Conservation (phyloP, 2,888 invertebrate genomes). For the Diaperis boleti region DNA sequence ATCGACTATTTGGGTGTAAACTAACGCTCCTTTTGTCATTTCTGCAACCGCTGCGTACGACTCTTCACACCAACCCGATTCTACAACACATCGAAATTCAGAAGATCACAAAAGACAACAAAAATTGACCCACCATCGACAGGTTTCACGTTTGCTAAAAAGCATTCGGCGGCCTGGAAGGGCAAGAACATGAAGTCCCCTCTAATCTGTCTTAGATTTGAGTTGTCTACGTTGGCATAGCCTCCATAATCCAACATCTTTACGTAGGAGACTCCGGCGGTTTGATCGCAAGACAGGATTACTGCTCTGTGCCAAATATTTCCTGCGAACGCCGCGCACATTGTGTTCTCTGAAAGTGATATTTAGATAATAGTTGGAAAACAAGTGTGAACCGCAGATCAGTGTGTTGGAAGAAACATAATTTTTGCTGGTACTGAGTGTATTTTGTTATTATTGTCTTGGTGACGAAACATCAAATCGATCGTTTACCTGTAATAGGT, state of each 20-base stretch:
- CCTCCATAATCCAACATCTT: constrained; percentile 97
- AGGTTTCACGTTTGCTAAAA: constrained; percentile 89
- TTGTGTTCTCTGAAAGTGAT: constrained; percentile 77
- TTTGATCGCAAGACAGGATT: constrained; percentile 75
- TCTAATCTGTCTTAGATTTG: constrained; percentile 89
- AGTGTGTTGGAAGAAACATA: too few species aligned
- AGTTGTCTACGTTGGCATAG: constrained; percentile 82
- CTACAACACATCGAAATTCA: constrained; percentile 58
- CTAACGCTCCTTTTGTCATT: constrained; percentile 83
- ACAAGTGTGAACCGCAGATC: too few species aligned
- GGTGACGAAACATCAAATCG: too few species aligned
- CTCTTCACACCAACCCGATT: constrained; percentile 78
- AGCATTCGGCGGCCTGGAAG: constrained; percentile 97
- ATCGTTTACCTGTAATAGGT: constrained; percentile 77
- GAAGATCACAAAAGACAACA: neutral
- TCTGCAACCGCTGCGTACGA: constrained; percentile 83
- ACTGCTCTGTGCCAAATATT: constrained; percentile 93
- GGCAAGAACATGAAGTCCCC: constrained; percentile 94
- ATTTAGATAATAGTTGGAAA: constrained; percentile 11
- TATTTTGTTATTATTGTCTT: too few species aligned
- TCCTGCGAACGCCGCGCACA: constrained; percentile 88
- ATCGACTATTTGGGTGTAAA: constrained; percentile 90
- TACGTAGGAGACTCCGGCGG: constrained; percentile 81
- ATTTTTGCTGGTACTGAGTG: too few species aligned
- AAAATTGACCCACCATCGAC: constrained; percentile 55